Evolutionary conservation across 2,888 invertebrate species (phyloP).

Genomic region (Polyommatus iphigenia): DNA sequence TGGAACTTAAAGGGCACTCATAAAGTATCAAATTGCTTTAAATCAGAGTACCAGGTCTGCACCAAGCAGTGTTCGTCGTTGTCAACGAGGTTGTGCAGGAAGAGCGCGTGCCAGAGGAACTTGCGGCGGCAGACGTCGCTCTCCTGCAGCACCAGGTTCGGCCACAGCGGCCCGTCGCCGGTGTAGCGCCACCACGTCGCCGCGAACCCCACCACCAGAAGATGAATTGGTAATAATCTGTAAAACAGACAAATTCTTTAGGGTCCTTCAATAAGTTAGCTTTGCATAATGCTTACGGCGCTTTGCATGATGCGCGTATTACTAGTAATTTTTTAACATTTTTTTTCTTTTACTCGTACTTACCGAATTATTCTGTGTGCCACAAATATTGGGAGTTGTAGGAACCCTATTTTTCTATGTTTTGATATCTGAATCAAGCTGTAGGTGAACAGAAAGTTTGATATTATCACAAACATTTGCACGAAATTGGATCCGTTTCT

Average conservation of each 20-base stretch:
- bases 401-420: no score
- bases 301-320: no score
- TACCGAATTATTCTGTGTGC: no score
- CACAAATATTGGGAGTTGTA: no score
- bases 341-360: no score
- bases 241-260: not conserved
- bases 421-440: no score
- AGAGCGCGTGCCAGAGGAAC: slow-evolving; percentile 46
- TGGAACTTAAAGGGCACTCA: no score
- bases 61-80: slow-evolving; percentile 42
- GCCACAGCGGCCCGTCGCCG: slow-evolving; percentile 44
- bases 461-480: no score
- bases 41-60: slow-evolving; percentile 46
- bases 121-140: slow-evolving; percentile 43
- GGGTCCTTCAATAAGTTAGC: not conserved
- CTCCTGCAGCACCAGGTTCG: slow-evolving; percentile 42
- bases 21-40: not conserved
- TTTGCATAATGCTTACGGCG: no score
- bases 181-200: slow-evolving; percentile 44
- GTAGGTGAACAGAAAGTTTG: no score
- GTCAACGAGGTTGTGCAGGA: slow-evolving; percentile 43
- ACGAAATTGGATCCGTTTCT: no score
- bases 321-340: no score
- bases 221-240: slow-evolving; percentile 44
- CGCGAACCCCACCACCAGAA: slow-evolving; percentile 43